Evolutionary conservation across 64 coral and sea anemone species (phyloP).

Genomic region (Montipora foliosa): DNA sequence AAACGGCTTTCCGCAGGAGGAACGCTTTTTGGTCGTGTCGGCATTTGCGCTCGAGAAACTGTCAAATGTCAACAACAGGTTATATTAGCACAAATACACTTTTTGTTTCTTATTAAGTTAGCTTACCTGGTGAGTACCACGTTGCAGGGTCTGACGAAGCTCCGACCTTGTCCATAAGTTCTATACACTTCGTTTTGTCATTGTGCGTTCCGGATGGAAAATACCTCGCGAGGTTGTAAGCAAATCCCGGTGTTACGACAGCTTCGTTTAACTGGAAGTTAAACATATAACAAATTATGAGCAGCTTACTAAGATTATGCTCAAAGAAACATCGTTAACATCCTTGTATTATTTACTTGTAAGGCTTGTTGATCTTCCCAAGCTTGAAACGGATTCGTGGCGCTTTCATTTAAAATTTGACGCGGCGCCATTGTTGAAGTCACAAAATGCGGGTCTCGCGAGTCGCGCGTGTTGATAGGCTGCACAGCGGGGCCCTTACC

Average conservation of each 20-base stretch:
- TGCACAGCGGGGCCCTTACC: neutral
- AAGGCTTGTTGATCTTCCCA: constrained; percentile 67
- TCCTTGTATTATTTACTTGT: constrained; percentile 38
- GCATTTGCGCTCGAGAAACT: neutral
- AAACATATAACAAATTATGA: constrained; percentile 8
- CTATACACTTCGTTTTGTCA: constrained; percentile 74
- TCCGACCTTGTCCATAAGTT: constrained; percentile 89
- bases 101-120: too few relatives aligned
- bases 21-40: constrained; percentile 53
- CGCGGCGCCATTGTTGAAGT: constrained; percentile 93
- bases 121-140: constrained; percentile 88
- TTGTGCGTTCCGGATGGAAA: constrained; percentile 55
- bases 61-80: constrained; percentile 15
- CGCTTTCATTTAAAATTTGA: constrained; percentile 54
- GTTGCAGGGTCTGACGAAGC: constrained; percentile 70
- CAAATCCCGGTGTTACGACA: constrained; percentile 76
- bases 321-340: neutral
- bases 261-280: constrained; percentile 68
- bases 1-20: neutral
- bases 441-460: constrained; percentile 30
- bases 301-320: neutral
- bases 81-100: too few relatives aligned
- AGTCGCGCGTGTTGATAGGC: neutral
- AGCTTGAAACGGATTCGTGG: constrained; percentile 70
- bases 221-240: constrained; percentile 84